Evolutionary conservation across 2,113 vertebrate species (phyloP), one percentile per base, ranked within the genome.

Genomic region (Mungos mungo): DNA sequence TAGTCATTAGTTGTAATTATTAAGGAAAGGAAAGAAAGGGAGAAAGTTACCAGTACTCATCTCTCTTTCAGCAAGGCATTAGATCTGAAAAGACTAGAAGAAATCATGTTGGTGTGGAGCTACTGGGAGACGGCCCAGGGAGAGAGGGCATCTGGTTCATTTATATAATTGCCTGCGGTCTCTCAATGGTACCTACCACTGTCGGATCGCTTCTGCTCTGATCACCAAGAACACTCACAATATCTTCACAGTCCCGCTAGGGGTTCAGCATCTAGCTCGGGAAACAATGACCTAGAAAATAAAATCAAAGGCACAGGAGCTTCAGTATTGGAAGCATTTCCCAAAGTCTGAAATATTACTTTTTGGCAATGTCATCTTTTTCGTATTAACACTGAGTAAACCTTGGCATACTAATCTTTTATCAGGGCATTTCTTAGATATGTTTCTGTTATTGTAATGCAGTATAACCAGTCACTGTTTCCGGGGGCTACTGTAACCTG

Each of bases 261-360:
- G 76, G 15, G 82, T 95, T 96, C 86, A 79, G 27, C 86, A 86
- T 89, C 60, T 80, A 69, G 77, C 89, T 47, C 74, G 54, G 38
- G 92, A 96, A 86, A 96, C 77, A 93, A 91, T 92, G 86, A 96
- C 96, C 95, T 93, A 98, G 89, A 97, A 98, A 98, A 93, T 76
- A 91, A 97, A 98, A 96, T 98, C 93, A 97, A 96, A 97, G 45
- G 54, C 52, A 45, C 31, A 97, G 69, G 1, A 88, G 66, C 76
- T 88, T 97, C 69, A 29, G 52, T 57, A 81, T 14, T 60, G 52
- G 76, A 93, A 96, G 60, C 88, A 86, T 52, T 82, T 95, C 54
- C 63, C 81, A 79, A 93, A 98, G 45, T 82, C 52, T 95, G 68
- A 95, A 91, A 38, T 93, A 96, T 57, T 83, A 89, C 88, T 91